Evolutionary conservation across 2,888 invertebrate species (phyloP), one percentile per base, ranked within the genome.

Genomic region (Spialia ferax): DNA sequence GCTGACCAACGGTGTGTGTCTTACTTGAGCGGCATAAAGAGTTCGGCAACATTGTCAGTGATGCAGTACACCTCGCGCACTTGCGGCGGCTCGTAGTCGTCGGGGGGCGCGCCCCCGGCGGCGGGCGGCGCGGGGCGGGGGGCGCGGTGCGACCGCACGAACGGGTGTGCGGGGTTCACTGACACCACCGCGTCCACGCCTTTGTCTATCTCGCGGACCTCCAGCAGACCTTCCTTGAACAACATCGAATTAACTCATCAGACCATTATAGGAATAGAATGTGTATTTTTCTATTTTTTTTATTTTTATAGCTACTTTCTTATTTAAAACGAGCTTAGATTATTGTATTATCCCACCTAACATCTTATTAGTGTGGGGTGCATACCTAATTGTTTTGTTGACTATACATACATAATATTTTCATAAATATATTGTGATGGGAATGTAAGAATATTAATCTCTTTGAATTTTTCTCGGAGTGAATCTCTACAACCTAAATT

Each of bases 171-270:
- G 60, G 91, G 81, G 79, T 96, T 95, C 20, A 97, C 91, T 0
- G 94, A 94, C 57, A 95, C 94, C 68, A 98, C 95, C 70, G 96
- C 97, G 81, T 97, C 97, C 48, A 98, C 97, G 26, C 98, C 98
- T 84, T 97, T 97, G 42, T 96, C 95, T 70, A 95, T 84, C 85
- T 96, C 96, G 57, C 95, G 95, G 42, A 96, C 93, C 52, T 94
- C 94, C 23, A 96, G 83, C 69, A 96, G 87, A 13, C 95, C 95
- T 81, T 94, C 94, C 95, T 95, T 81, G 73, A 80, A 76, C 74
- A 69, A 29, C 20, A 32, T 15, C 32, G 32, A n/a, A n/a, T n/a
- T n/a, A n/a, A n/a, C 32, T 32, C 8, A 8, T 32, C 32, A 32
- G 32, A n/a, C n/a, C n/a, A n/a, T n/a, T n/a, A n/a, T n/a, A n/a